Percentiles rank a stretch among this genome's conserved stretches.
Evolutionary conservation across 64 coral and sea anemone species (phyloP).

Genomic region (Platygyra sinensis): DNA sequence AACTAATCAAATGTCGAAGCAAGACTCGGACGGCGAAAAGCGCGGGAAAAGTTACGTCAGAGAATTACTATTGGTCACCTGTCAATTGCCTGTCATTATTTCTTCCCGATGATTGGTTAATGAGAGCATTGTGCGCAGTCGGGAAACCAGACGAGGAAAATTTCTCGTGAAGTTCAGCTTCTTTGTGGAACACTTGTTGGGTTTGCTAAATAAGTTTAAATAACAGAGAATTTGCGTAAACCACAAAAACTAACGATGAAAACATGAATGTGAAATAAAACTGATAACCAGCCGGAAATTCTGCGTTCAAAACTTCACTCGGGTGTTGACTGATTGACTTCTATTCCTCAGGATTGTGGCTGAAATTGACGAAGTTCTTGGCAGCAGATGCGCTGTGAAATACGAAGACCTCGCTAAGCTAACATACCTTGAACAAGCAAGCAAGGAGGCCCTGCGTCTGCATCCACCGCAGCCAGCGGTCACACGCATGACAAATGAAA

Average conservation of each 20-base stretch:
- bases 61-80: too few relatives aligned
- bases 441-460: slow-evolving; percentile 80
- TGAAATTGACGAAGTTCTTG: slow-evolving; percentile 80
- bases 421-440: slow-evolving; percentile 62
- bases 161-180: neutral
- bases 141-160: neutral
- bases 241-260: too few relatives aligned
- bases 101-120: too few relatives aligned
- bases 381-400: slow-evolving; percentile 34
- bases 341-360: slow-evolving; percentile 24
- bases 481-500: slow-evolving; percentile 61
- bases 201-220: too few relatives aligned
- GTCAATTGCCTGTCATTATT: too few relatives aligned
- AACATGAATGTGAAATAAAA: too few relatives aligned
- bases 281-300: too few relatives aligned
- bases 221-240: too few relatives aligned
- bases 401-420: slow-evolving; percentile 66
- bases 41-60: neutral
- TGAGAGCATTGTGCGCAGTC: too few relatives aligned
- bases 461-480: slow-evolving; percentile 76
- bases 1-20: too few relatives aligned
- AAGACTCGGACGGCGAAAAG: neutral
- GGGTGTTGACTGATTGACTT: neutral
- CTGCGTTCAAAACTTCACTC: too few relatives aligned
- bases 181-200: too few relatives aligned